These are phyloP conservation scores for Bombus terrestris DNA, from an alignment of 1,140 invertebrate genomes.

Conservation along the genomic window DNA sequence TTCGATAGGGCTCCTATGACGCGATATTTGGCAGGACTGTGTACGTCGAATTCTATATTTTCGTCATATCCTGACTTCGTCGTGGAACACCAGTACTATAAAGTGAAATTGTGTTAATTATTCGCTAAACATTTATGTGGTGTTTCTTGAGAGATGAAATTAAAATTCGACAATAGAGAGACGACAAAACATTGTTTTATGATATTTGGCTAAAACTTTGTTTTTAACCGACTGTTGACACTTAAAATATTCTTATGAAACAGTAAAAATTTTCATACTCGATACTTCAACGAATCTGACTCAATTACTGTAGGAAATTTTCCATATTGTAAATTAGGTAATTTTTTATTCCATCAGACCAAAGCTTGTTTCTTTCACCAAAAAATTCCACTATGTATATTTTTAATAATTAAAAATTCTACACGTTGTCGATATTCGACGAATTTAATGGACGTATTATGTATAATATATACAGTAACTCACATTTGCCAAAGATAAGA, in stretches of 20 bases:
- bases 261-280: not conserved
- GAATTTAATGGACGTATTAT: no score
- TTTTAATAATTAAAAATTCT: no score
- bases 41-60: not conserved
- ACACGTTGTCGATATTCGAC: no score
- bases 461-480: not conserved
- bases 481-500: slow-evolving; percentile 45
- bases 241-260: not conserved
- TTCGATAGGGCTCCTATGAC: slow-evolving; percentile 35
- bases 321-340: not conserved
- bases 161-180: not conserved
- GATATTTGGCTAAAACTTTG: not conserved
- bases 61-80: slow-evolving; percentile 13
- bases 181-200: not conserved
- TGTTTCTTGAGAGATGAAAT: slow-evolving; percentile 4
- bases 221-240: not conserved
- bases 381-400: no score
- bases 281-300: not conserved
- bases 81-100: slow-evolving; percentile 31
- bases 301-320: not conserved
- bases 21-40: slow-evolving; percentile 39
- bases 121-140: not conserved
- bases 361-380: no score
- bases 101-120: slow-evolving; percentile 22
- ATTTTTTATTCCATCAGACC: no score